A percentile compares a stretch with the other conserved stretches of the same genome.
Conservation (phyloP, 1,140 invertebrate species). For the Octopus sinensis region DNA sequence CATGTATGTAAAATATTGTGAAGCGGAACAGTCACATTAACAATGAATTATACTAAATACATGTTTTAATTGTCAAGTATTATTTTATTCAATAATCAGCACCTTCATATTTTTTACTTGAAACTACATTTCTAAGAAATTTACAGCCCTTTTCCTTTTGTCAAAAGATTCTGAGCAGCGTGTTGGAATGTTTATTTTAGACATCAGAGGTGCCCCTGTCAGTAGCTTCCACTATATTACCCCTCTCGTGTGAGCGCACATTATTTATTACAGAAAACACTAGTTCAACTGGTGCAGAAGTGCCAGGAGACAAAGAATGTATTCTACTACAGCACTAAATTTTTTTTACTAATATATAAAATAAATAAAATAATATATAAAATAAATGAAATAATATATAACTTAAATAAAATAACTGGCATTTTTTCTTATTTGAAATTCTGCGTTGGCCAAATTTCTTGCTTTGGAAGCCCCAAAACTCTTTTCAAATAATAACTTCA, state of each 20-base stretch:
- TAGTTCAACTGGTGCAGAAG: not conserved
- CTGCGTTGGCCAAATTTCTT: not conserved
- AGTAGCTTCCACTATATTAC: not conserved
- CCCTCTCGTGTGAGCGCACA: not conserved
- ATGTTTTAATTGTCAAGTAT: not conserved
- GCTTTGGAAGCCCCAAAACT: slow-evolving; percentile 4
- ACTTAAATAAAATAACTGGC: not conserved
- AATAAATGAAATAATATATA: too few species aligned
- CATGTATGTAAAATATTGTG: not conserved
- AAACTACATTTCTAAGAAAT: too few species aligned
- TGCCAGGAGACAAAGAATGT: slow-evolving; percentile 7
- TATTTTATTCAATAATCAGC: too few species aligned
- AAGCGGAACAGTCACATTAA: not conserved
- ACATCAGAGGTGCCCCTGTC: not conserved
- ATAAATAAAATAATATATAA: too few species aligned
- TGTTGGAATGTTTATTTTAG: not conserved
- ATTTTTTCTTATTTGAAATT: not conserved
- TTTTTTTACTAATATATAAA: slow-evolving; percentile 1
- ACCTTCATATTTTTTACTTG: too few species aligned
- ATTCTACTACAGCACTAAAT: slow-evolving; percentile 1
- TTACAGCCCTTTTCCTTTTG: too few species aligned
- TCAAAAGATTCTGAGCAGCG: too few species aligned
- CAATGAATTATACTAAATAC: not conserved
- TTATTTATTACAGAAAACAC: slow-evolving; percentile 2
- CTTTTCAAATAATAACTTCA: slow-evolving; percentile 3